Percentiles rank a stretch among this genome's conserved stretches.
phyloP scores from a whole-genome alignment of 2,113 vertebrate species.

The Lepisosteus oculatus region DNA sequence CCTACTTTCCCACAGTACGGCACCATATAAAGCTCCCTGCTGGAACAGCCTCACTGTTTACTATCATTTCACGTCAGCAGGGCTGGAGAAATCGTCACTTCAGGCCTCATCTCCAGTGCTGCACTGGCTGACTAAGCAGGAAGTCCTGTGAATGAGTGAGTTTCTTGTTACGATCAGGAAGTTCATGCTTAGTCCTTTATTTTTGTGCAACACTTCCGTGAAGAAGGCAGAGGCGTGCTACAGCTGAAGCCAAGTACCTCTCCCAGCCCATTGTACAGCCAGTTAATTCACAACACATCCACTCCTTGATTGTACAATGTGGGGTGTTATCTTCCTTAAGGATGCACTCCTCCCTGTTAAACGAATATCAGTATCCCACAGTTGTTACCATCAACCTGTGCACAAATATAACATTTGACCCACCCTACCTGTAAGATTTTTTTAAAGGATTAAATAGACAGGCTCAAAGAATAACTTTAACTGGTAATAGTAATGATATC shows the following conservation, averaged over 20 bases:
- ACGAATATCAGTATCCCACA: background rate
- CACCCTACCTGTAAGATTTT: background rate
- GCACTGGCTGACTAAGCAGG: conserved; percentile 21
- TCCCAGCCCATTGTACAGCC: background rate
- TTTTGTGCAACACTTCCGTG: conserved; percentile 38
- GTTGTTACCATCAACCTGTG: background rate
- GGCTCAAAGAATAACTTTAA: too few relatives aligned
- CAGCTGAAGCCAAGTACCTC: conserved; percentile 8
- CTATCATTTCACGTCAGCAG: conserved; percentile 45
- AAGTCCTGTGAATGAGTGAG: conserved; percentile 13
- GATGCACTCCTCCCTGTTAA: conserved; percentile 3
- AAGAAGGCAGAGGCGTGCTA: conserved; percentile 26
- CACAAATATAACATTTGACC: background rate
- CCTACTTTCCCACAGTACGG: conserved; percentile 61
- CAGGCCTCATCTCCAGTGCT: conserved; percentile 17
- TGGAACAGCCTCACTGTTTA: conserved; percentile 45
- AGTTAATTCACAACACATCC: conserved; percentile 15
- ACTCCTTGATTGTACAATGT: conserved; percentile 31
- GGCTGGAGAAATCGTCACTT: conserved; percentile 31
- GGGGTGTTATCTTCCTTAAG: conserved; percentile 11
- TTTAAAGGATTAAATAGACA: too few relatives aligned
- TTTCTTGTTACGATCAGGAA: conserved; percentile 19
- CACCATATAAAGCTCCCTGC: conserved; percentile 33
- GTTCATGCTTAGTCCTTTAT: conserved; percentile 14
- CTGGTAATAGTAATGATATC: too few relatives aligned